Percentiles rank a stretch among this genome's conserved stretches.
These are phyloP conservation scores for Moxostoma hubbsi DNA, from an alignment of 2,797 vertebrate genomes.

Conservation along the genomic window DNA sequence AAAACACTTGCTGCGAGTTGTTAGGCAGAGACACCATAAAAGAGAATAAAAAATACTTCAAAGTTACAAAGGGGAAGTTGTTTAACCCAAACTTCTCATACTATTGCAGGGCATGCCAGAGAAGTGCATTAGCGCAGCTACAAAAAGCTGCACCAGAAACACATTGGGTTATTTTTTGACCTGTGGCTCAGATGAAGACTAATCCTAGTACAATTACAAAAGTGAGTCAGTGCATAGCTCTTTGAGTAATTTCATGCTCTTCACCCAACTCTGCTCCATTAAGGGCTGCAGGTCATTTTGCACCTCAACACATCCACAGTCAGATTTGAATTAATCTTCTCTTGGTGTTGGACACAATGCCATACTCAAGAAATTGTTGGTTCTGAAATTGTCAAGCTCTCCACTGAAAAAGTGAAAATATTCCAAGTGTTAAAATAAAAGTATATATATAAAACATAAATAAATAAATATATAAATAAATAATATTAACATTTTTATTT, in stretches of 20 bases:
- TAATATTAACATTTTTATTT: too few relatives aligned
- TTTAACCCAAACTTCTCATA: conserved; percentile 23
- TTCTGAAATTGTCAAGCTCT: not conserved
- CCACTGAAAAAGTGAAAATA: not conserved
- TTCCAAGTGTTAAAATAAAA: too few relatives aligned
- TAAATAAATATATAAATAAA: too few relatives aligned
- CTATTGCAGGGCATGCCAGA: conserved; percentile 1
- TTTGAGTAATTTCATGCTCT: conserved; percentile 56
- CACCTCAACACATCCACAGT: not conserved
- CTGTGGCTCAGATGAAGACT: conserved; percentile 41
- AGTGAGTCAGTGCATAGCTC: conserved; percentile 44
- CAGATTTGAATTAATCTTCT: not conserved
- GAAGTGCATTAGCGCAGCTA: conserved; percentile 28
- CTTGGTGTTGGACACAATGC: not conserved
- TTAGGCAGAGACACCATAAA: conserved; percentile 43
- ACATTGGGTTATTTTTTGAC: conserved; percentile 54
- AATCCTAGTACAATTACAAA: conserved; percentile 57
- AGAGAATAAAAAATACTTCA: not conserved
- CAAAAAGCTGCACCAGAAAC: conserved; percentile 36
- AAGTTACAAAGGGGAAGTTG: not conserved
- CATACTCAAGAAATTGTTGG: not conserved
- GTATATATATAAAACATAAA: too few relatives aligned
- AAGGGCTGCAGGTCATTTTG: conserved; percentile 9
- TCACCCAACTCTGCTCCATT: conserved; percentile 1
- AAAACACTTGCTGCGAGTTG: conserved; percentile 34